phyloP scores from a whole-genome alignment of 1,140 invertebrate genomes.

The Cherax destructor region DNA sequence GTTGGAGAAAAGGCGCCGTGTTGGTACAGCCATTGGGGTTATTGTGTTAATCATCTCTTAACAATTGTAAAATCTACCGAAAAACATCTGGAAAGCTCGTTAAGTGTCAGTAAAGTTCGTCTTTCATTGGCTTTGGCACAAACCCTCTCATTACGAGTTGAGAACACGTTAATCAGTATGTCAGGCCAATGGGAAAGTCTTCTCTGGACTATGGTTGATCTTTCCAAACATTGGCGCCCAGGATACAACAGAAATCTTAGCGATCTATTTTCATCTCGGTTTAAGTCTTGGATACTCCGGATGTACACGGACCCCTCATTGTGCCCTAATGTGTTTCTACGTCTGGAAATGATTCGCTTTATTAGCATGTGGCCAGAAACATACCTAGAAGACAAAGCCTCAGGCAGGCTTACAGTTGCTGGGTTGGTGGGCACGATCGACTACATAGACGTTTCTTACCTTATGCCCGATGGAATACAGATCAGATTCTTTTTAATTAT shows the following conservation, averaged over 20 bases:
- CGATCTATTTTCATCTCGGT: no score
- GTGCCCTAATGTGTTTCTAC: no score
- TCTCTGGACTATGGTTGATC: background rate
- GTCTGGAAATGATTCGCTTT: background rate
- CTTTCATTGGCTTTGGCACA: no score
- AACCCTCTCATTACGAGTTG: no score
- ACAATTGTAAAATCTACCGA: no score
- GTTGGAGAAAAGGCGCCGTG: no score
- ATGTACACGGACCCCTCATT: no score
- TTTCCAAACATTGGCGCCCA: background rate
- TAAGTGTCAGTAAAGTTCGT: no score
- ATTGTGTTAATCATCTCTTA: no score
- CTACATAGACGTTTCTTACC: background rate
- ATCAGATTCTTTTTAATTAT: background rate
- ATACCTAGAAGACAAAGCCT: background rate
- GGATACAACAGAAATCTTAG: background rate
- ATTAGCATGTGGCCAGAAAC: background rate
- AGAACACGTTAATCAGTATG: background rate
- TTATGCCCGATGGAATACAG: background rate
- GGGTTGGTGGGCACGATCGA: background rate
- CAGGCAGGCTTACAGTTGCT: no score
- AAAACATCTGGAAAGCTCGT: no score
- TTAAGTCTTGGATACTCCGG: background rate
- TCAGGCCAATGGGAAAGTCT: background rate
- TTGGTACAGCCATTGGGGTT: no score